phyloP scores from a whole-genome alignment of 2,888 invertebrate species.

The Xestia rhomboidea region DNA sequence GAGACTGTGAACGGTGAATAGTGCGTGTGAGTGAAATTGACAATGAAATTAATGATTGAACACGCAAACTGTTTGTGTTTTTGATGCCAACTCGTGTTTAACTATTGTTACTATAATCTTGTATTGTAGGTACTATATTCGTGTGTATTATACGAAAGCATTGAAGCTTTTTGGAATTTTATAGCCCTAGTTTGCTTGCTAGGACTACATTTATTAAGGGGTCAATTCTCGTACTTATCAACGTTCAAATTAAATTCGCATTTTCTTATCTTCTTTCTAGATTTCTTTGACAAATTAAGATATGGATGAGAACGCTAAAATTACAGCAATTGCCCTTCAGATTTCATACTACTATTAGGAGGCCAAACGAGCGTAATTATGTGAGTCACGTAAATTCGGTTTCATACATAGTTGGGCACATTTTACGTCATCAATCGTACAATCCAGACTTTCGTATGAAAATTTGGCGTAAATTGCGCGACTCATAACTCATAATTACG shows the following conservation, averaged over 20 bases:
- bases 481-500: no score
- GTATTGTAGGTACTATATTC: conserved; percentile 33
- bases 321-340: background rate
- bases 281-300: background rate
- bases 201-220: background rate
- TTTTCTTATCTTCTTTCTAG: no score
- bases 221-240: background rate
- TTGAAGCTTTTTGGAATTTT: background rate
- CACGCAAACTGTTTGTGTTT: conserved; percentile 48
- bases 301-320: background rate
- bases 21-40: conserved; percentile 58
- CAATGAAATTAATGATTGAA: conserved; percentile 39
- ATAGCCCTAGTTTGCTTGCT: background rate
- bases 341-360: no score
- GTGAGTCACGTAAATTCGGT: no score
- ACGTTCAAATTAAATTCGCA: background rate
- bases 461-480: no score
- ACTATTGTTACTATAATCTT: conserved; percentile 17
- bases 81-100: conserved; percentile 21
- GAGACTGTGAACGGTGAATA: conserved; percentile 60
- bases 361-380: no score
- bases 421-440: no score
- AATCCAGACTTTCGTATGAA: no score
- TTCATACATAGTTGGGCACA: no score
- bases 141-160: conserved; percentile 1